These are phyloP conservation scores for Leptopilina myrica DNA, from an alignment of 2,888 invertebrate genomes.

Conservation along the genomic window DNA sequence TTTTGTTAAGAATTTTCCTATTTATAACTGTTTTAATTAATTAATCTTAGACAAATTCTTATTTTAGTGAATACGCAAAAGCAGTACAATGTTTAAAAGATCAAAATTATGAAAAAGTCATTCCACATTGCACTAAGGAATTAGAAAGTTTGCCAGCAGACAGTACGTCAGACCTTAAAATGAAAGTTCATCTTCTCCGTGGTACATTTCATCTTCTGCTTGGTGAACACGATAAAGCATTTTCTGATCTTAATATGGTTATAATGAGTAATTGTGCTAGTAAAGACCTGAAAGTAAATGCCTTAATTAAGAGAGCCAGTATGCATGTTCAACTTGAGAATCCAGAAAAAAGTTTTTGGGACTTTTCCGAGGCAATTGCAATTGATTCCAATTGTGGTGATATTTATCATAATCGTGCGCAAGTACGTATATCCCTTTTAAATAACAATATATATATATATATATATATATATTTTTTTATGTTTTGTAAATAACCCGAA, in stretches of 20 bases:
- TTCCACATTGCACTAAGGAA: slow-evolving; percentile 88
- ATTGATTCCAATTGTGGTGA: slow-evolving; percentile 90
- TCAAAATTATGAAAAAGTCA: slow-evolving; percentile 87
- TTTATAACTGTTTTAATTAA: background rate
- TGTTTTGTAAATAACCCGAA: too few relatives aligned
- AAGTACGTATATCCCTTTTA: too few relatives aligned
- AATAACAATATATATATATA: too few relatives aligned
- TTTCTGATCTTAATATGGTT: slow-evolving; percentile 84
- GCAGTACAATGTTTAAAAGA: slow-evolving; percentile 85
- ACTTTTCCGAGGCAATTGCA: slow-evolving; percentile 87
- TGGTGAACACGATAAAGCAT: slow-evolving; percentile 86
- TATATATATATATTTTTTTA: too few relatives aligned
- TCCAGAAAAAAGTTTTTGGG: slow-evolving; percentile 85
- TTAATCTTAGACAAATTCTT: slow-evolving; percentile 2
- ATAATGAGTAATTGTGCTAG: slow-evolving; percentile 82
- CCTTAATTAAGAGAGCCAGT: slow-evolving; percentile 92
- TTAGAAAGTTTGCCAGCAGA: slow-evolving; percentile 80
- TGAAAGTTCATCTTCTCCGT: slow-evolving; percentile 87
- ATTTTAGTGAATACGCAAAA: slow-evolving; percentile 80
- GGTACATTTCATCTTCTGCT: slow-evolving; percentile 90
- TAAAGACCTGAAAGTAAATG: slow-evolving; percentile 86
- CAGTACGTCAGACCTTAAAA: slow-evolving; percentile 59
- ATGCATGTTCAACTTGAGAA: slow-evolving; percentile 89
- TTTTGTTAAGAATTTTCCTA: too few relatives aligned
- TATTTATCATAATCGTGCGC: slow-evolving; percentile 94